These are phyloP conservation scores for Aurelia aurita DNA, from an alignment of 30 jellyfish, hydroid and myxozoan genomes.

Conservation along the genomic window DNA sequence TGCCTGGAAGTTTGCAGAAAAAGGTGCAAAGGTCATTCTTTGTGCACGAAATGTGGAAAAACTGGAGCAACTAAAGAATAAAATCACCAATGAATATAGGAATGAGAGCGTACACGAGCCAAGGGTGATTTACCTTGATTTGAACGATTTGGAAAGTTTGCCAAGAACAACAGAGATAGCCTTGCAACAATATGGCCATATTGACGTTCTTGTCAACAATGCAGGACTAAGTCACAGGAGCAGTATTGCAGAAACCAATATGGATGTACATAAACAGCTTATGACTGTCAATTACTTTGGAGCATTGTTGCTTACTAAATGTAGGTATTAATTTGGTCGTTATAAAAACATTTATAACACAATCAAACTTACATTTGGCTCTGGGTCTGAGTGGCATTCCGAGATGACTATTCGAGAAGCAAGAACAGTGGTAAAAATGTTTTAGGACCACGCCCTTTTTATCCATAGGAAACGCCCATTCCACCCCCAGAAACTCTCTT, in stretches of 20 bases:
- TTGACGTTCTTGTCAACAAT: conserved; percentile 85
- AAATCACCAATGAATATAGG: conserved; percentile 23
- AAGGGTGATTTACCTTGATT: conserved; percentile 61
- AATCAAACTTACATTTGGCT: no score
- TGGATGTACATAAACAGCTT: conserved; percentile 59
- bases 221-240: conserved; percentile 96
- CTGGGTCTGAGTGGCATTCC: no score
- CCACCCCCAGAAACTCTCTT: no score
- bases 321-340: conserved; percentile 17
- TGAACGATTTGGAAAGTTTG: conserved; percentile 49
- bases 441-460: no score
- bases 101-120: conserved; percentile 58
- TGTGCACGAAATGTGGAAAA: conserved; percentile 82
- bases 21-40: conserved; percentile 86
- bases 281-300: conserved; percentile 93
- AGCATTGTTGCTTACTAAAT: conserved; percentile 73
- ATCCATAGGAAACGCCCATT: no score
- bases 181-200: conserved; percentile 45
- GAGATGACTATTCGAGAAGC: no score
- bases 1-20: conserved; percentile 79
- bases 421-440: no score
- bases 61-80: conserved; percentile 56
- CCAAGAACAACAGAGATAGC: conserved; percentile 35
- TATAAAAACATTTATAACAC: no score
- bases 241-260: conserved; percentile 57